Conservation (phyloP, 2,888 invertebrate genomes). For the Cosmorhoe ocellata region DNA sequence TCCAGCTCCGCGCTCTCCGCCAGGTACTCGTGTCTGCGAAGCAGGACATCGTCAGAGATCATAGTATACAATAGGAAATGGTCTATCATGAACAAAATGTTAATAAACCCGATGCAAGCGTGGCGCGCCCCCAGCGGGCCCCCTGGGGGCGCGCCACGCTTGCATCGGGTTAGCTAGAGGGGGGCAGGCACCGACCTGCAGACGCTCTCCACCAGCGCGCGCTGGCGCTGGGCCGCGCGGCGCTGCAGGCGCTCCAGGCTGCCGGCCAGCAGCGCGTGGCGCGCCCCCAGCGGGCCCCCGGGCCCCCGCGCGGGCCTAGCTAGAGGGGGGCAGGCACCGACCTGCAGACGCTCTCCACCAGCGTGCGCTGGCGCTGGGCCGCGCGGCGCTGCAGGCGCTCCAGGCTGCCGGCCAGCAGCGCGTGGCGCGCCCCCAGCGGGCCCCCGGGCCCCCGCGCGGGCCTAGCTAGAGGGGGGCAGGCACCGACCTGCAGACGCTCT, state of each 20-base stretch:
- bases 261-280: slow-evolving; percentile 89
- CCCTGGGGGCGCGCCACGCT: slow-evolving; percentile 88
- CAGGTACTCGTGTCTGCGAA: slow-evolving; percentile 91
- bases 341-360: slow-evolving; percentile 94
- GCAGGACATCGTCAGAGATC: not conserved
- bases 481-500: slow-evolving; percentile 91
- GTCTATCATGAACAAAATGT: too few relatives aligned
- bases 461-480: too few relatives aligned
- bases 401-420: slow-evolving; percentile 89
- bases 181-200: too few relatives aligned
- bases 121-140: slow-evolving; percentile 90
- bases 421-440: slow-evolving; percentile 89
- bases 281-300: slow-evolving; percentile 88
- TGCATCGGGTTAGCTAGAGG: slow-evolving; percentile 80
- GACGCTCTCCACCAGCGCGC: slow-evolving; percentile 94
- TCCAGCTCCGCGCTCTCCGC: slow-evolving; percentile 94
- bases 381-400: slow-evolving; percentile 91
- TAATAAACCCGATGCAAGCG: slow-evolving; percentile 92
- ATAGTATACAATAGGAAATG: too few relatives aligned
- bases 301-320: slow-evolving; percentile 82
- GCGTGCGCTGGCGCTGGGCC: slow-evolving; percentile 88
- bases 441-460: slow-evolving; percentile 84
- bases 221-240: slow-evolving; percentile 89
- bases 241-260: slow-evolving; percentile 91
- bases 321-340: too few relatives aligned